Conservation (phyloP, 1,140 invertebrate species). For the Scaptomyza hsui region DNA sequence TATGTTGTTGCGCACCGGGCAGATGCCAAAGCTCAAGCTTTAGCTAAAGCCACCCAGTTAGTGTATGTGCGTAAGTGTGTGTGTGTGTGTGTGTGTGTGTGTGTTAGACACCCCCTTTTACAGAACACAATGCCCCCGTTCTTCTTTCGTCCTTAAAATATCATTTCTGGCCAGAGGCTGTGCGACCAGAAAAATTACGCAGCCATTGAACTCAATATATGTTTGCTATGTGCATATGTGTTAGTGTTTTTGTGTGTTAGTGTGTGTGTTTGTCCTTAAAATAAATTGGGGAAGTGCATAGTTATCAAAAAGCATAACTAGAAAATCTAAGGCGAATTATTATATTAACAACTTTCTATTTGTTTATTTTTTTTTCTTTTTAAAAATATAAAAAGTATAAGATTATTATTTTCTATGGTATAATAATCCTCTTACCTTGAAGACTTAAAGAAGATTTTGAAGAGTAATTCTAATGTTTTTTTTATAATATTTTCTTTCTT, state of each 20-base stretch:
- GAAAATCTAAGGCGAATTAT: not conserved
- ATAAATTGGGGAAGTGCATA: too few relatives aligned
- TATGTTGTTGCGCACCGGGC: slow-evolving; percentile 68
- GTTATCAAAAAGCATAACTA: slow-evolving; percentile 45
- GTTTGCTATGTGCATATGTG: slow-evolving; percentile 6
- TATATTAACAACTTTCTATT: not conserved
- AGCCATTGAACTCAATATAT: slow-evolving; percentile 69
- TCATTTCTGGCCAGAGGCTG: slow-evolving; percentile 58
- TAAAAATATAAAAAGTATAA: too few relatives aligned
- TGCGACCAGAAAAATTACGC: slow-evolving; percentile 72
- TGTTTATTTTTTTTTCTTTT: too few relatives aligned
- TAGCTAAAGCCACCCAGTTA: slow-evolving; percentile 40
- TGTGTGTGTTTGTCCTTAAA: slow-evolving; percentile 16
- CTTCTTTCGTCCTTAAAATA: slow-evolving; percentile 18
- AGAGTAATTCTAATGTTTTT: too few relatives aligned
- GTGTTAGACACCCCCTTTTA: not conserved
- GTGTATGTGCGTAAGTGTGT: not conserved
- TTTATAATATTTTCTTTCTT: too few relatives aligned
- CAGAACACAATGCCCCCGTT: not conserved
- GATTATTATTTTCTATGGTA: not conserved
- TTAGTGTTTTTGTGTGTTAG: slow-evolving; percentile 21
- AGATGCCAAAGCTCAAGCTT: slow-evolving; percentile 41
- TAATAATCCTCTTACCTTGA: too few relatives aligned
- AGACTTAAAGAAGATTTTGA: too few relatives aligned
- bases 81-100: too few relatives aligned